Conservation (phyloP, 35 echinoderm and acorn worm genomes). For the Apostichopus parvimensis region DNA sequence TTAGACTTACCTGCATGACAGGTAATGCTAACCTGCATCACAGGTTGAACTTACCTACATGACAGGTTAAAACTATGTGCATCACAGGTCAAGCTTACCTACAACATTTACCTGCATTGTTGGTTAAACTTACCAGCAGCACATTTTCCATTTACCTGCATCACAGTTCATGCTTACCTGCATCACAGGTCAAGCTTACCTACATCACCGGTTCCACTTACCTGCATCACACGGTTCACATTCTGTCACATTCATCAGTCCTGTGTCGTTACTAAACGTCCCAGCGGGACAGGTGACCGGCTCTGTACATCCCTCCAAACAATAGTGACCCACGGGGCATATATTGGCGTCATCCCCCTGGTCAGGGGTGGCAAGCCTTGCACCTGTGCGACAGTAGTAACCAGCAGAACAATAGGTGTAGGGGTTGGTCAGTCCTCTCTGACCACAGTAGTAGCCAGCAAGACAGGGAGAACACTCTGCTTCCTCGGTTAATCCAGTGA, state of each 20-base stretch:
- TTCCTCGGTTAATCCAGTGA: constrained; percentile 74
- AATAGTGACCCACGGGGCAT: constrained; percentile 89
- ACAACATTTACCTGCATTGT: too few relatives aligned
- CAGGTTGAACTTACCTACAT: too few relatives aligned
- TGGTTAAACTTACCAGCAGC: too few relatives aligned
- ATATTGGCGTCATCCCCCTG: constrained; percentile 75
- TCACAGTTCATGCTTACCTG: too few relatives aligned
- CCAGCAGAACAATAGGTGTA: constrained; percentile 83
- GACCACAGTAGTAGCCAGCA: constrained; percentile 96
- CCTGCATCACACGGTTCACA: constrained; percentile 92
- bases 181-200: too few relatives aligned
- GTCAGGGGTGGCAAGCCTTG: constrained; percentile 69
- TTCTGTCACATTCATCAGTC: constrained; percentile 86
- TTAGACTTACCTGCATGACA: too few relatives aligned
- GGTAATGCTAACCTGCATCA: too few relatives aligned
- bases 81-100: too few relatives aligned
- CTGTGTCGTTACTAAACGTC: constrained; percentile 91
- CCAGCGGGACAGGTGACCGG: constrained; percentile 81
- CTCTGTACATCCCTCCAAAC: constrained; percentile 78
- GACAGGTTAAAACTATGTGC: too few relatives aligned
- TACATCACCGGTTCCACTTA: neutral
- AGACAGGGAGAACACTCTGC: constrained; percentile 87
- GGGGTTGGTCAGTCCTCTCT: constrained; percentile 81
- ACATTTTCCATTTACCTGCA: too few relatives aligned
- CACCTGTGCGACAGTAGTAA: constrained; percentile 82